These are phyloP conservation scores for Cladorhizidae sp. DNA, from an alignment of 37 sponge, comb jelly and placozoan species.

Conservation along the genomic window DNA sequence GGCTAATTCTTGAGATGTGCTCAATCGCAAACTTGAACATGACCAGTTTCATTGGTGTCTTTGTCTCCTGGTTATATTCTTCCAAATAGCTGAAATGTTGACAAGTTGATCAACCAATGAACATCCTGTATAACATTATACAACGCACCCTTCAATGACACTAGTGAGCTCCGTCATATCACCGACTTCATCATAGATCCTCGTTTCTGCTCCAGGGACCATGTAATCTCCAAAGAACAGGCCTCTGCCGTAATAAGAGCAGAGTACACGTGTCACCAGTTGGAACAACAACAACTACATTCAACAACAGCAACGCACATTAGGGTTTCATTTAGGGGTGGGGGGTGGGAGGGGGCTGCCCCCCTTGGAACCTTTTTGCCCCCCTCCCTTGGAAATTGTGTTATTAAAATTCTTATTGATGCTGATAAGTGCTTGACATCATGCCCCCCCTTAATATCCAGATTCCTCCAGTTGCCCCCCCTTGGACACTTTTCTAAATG, in stretches of 20 bases:
- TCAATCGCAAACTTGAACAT: constrained; percentile 98
- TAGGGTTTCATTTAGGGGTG: no score
- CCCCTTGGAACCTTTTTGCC: no score
- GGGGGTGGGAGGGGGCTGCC: no score
- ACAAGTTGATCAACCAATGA: neutral
- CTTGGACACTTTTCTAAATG: no score
- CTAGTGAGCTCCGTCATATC: constrained; percentile 78
- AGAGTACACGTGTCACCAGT: no score
- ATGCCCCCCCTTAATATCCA: no score
- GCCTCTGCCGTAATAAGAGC: constrained; percentile 28
- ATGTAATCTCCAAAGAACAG: constrained; percentile 98
- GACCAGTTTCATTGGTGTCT: constrained; percentile 97
- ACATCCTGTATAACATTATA: neutral
- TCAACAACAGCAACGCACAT: no score
- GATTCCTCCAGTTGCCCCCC: no score
- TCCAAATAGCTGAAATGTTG: constrained; percentile 75
- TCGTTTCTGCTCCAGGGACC: constrained; percentile 65
- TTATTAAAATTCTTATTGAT: no score
- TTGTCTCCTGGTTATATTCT: constrained; percentile 98
- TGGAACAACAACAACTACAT: no score
- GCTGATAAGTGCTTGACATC: no score
- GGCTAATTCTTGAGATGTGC: constrained; percentile 92
- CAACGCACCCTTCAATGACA: constrained; percentile 75
- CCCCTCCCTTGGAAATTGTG: no score
- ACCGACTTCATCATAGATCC: constrained; percentile 86